Evolutionary conservation across 2,888 invertebrate species (phyloP).

Genomic region (Pristionchus japonicus): DNA sequence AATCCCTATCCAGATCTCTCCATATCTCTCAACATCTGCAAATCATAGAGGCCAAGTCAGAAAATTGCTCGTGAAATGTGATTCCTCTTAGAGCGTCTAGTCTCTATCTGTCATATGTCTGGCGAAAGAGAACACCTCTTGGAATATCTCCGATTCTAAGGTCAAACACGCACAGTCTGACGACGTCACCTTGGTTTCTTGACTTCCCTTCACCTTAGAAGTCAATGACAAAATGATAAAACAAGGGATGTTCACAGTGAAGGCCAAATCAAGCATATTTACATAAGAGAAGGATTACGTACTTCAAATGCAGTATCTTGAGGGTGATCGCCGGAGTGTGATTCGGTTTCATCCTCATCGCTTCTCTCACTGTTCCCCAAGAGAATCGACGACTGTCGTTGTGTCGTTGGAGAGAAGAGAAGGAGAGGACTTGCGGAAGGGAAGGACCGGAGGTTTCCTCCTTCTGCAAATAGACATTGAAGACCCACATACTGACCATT

Average conservation of each 20-base stretch:
- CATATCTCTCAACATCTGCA: no score
- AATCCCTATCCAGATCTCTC: neutral
- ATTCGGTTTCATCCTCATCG: constrained; percentile 44
- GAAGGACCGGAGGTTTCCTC: constrained; percentile 26
- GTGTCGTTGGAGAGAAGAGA: constrained; percentile 44
- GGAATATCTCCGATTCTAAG: neutral
- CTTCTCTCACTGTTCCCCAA: constrained; percentile 46
- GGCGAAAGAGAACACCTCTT: neutral
- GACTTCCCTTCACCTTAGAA: neutral
- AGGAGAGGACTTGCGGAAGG: constrained; percentile 37
- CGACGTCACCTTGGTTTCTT: neutral
- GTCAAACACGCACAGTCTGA: neutral
- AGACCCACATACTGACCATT: neutral
- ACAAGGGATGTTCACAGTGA: no score
- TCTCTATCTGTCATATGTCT: neutral
- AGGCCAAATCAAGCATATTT: no score
- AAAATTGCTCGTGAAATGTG: neutral
- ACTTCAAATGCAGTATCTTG: constrained; percentile 47
- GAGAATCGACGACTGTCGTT: constrained; percentile 48
- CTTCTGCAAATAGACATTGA: neutral
- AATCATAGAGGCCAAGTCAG: neutral
- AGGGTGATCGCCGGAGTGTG: constrained; percentile 39
- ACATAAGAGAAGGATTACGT: no score
- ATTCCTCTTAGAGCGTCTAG: neutral
- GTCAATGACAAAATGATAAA: neutral